These are phyloP conservation scores for Physella acuta DNA, from an alignment of 1,140 invertebrate genomes.

Conservation along the genomic window DNA sequence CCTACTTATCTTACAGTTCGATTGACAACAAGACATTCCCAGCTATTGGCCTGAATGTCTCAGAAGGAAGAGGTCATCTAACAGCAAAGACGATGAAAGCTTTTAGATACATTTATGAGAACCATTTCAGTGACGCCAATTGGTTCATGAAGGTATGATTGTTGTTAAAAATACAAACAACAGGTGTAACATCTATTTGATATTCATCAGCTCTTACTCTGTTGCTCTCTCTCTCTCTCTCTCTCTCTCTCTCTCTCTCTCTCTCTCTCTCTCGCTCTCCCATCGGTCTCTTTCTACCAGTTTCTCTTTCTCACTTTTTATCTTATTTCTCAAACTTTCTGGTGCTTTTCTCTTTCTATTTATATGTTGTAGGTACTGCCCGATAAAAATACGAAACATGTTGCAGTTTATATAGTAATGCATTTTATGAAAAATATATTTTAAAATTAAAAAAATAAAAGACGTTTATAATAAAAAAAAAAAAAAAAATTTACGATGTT, in stretches of 20 bases:
- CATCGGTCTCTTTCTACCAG: neutral
- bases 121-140: constrained; percentile 63
- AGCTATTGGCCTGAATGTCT: constrained; percentile 32
- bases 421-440: no score
- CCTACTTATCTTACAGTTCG: neutral
- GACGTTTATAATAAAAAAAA: no score
- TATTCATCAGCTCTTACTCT: no score
- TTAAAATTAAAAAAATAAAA: no score
- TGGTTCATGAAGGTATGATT: constrained; percentile 59
- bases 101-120: constrained; percentile 68
- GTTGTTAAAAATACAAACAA: no score
- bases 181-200: no score
- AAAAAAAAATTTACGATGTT: no score
- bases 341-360: no score
- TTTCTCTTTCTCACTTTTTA: neutral
- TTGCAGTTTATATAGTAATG: no score
- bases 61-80: constrained; percentile 50
- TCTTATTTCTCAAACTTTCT: no score
- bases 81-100: constrained; percentile 56
- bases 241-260: neutral
- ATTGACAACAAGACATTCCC: neutral
- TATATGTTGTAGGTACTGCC: no score
- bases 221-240: neutral
- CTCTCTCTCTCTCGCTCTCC: neutral
- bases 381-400: no score